Evolutionary conservation across 2,113 vertebrate species (phyloP).

Genomic region (Fregata magnificens): DNA sequence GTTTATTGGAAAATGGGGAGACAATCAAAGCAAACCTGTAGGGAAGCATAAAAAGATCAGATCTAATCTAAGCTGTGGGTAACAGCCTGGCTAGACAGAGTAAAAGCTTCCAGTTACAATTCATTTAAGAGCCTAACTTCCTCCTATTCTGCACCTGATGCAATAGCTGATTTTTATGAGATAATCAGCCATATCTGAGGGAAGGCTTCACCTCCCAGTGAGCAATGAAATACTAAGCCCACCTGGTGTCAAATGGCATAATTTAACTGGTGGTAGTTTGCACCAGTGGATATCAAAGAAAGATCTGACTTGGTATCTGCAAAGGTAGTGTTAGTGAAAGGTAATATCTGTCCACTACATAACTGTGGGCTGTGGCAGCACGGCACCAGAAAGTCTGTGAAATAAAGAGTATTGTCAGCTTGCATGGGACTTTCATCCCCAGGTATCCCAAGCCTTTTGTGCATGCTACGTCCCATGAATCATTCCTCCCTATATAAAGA

Average conservation of each 20-base stretch:
- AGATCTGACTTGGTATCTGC: not conserved
- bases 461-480: fast-evolving
- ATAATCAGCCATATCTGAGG: not conserved
- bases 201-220: not conserved
- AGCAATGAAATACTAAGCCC: not conserved
- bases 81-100: not conserved
- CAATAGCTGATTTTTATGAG: not conserved
- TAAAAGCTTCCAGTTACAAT: conserved; percentile 4
- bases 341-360: not conserved
- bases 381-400: not conserved
- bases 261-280: not conserved
- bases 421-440: not conserved
- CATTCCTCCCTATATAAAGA: not conserved
- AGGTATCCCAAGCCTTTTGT: not conserved
- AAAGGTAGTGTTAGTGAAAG: not conserved
- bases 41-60: conserved; percentile 6
- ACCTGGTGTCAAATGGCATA: not conserved
- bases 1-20: conserved; percentile 1
- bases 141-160: not conserved
- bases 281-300: not conserved
- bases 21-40: conserved; percentile 21
- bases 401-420: not conserved
- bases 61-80: conserved; percentile 25
- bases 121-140: conserved; percentile 8
- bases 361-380: not conserved